Base-by-base conservation (phyloP, 2,797 vertebrate genomes). In the Tenualosa thibaudeaui region DNA sequence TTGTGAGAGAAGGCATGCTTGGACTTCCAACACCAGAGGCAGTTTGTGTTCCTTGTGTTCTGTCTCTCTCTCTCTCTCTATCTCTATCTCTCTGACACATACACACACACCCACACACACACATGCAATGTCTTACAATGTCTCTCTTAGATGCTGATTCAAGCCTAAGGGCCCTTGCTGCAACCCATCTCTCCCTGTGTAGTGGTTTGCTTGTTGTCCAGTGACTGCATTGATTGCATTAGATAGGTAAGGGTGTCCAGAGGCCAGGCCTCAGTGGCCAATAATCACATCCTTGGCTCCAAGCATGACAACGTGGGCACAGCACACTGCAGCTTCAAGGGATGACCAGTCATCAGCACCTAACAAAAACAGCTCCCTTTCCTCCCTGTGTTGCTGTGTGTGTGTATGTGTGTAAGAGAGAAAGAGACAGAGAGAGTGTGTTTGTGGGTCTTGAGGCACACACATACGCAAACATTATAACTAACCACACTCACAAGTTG, bases 11-110 rank as follows among this genome's bases (percentile, higher is more conserved):
- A 75, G 68, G 71, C 71, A 78, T 78, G 71, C 71, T 43, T 22
- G 40, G 71, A 78, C 71, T 78, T 40, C 71, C 71, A 46, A 10
- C 71, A 78, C 71, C 71, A 78, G 37, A 78, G 71, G 71, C 71
- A 4, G 6, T 71, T 71, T 78, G 71, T 78, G 71, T 78, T 78
- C 65, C 65, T 40, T 8, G 65, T 12, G 13, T n/a, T 6, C 13
- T 22, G 13, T 31, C 65, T 31, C 65, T 71, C 65, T 40, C 65
- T 71, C 65, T 37, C 26, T 40, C 65, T 13, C 26, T 71, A 26
- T 37, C 65, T 71, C 65, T 71, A 26, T 71, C 31, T 37, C 10
- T 71, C 65, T 71, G 13, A 9, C 50, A 51, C 50, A 51, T 8
- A 51, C 50, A 51, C 10, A 10, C 50, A 3, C 50, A 3, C 50